phyloP scores from a whole-genome alignment of 2,797 vertebrate genomes.

The Squalus acanthias region DNA sequence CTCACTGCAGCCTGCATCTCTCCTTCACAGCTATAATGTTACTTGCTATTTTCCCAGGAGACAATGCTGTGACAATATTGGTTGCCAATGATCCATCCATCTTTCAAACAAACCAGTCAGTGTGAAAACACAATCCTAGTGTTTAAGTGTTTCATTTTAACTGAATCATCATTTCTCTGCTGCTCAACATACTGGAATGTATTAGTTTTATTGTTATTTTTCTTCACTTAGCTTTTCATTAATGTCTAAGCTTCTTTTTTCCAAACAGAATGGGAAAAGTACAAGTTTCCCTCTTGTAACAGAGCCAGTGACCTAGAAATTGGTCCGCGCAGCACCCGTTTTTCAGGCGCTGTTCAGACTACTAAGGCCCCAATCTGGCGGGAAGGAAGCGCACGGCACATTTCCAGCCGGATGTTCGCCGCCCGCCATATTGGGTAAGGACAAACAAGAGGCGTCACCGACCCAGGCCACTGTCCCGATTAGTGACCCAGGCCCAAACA shows the following conservation, averaged over 20 bases:
- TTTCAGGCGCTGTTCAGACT: not conserved
- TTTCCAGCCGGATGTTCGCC: not conserved
- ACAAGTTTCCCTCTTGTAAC: too few species aligned
- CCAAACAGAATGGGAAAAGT: not conserved
- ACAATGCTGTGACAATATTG: not conserved
- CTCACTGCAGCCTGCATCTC: not conserved
- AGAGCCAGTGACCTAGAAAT: not conserved
- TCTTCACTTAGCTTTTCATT: not conserved
- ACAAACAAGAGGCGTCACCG: not conserved
- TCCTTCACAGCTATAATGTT: not conserved
- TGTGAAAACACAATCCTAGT: not conserved
- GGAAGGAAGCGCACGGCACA: not conserved
- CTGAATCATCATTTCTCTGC: not conserved
- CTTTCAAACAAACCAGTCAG: not conserved
- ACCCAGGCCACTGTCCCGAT: not conserved
- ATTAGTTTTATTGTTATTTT: not conserved
- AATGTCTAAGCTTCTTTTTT: not conserved
- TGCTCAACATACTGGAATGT: not conserved
- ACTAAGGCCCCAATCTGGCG: not conserved
- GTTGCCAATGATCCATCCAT: not conserved
- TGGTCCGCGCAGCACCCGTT: not conserved
- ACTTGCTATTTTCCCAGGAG: not conserved
- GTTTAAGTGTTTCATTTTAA: not conserved
- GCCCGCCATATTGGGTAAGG: not conserved
- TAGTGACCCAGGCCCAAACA: not conserved